Conservation (phyloP, 2,888 invertebrate species). For the Neoitamus cyanurus region DNA sequence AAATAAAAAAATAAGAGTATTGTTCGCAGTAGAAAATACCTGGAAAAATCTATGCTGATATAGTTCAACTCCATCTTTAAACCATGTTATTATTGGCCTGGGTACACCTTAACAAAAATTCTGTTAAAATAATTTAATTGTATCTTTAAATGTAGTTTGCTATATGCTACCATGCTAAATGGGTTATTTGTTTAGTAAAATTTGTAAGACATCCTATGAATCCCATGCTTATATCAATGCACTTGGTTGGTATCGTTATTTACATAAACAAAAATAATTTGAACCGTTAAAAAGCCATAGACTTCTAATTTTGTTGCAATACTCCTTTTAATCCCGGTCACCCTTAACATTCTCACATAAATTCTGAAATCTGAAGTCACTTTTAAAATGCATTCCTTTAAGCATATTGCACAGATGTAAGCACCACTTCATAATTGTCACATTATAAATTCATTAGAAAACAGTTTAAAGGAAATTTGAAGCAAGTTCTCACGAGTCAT, state of each 20-base stretch:
- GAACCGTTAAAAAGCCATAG: too few species aligned
- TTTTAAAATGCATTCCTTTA: not conserved
- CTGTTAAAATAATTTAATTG: not conserved
- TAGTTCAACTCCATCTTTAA: conserved; percentile 94
- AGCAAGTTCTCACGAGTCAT: not conserved
- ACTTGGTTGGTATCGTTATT: too few species aligned
- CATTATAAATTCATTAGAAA: not conserved
- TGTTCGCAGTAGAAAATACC: conserved; percentile 66
- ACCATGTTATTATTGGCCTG: conserved; percentile 93
- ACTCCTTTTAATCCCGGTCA: too few species aligned
- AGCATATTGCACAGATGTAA: not conserved
- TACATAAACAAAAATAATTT: too few species aligned
- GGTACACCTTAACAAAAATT: conserved; percentile 69
- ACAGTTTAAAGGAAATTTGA: not conserved
- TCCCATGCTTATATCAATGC: too few species aligned
- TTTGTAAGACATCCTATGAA: too few species aligned
- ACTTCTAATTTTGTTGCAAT: too few species aligned
- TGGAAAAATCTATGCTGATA: conserved; percentile 89
- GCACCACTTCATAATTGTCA: not conserved
- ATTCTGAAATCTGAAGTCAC: not conserved
- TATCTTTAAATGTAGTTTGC: not conserved
- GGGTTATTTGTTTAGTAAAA: too few species aligned
- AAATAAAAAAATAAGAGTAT: not conserved
- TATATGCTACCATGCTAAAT: not conserved
- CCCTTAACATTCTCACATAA: too few species aligned